Evolutionary conservation across 92 coral and sea anemone genomes (phyloP), one percentile per base, ranked within the genome.

Genomic region (Chrysogorgia sp.): DNA sequence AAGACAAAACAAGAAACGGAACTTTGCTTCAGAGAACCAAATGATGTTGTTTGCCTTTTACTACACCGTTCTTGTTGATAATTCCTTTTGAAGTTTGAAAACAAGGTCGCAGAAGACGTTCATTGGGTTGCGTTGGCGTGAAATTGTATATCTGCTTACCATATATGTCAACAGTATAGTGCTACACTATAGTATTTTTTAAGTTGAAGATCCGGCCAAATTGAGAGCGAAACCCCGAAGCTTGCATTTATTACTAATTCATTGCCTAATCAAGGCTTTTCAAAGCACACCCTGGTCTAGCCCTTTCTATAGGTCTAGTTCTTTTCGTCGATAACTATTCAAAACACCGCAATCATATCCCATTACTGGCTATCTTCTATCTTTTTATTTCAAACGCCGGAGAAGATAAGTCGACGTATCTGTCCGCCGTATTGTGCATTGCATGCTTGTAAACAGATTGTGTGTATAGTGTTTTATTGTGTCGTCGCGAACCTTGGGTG

Each of bases 401-500:
- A 47, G 40, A 69, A 23, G 34, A 47, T 14, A 17, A 14, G 10
- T n/a, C n/a, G n/a, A n/a, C n/a, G n/a, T 17, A 31, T 26, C 15
- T 15, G 43, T 12, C 17, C 40, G 24, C 5, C 22, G 28, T 19
- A 8, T 17, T 45, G 33, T 40, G 0, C 0, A 28, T 31, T n/a
- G 7, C 19, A 40, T 21, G 13, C 40, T 19, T 17, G 59, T 56
- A 68, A 68, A 68, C 76, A 45, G 75, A 47, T 28, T 69, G 59
- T 69, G 28, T 69, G 19, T 49, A 31, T 26, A 47, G 60, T 5
- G 15, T 26, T 34, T 28, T n/a, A 48, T 28, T 69, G 61, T 69
- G 50, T 69, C 40, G 48, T 34, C 50, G 59, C 40, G 59, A 49
- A 12, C 37, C 61, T 28, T 29, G 20, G 76, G 76, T 48, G 76